phyloP scores from a whole-genome alignment of 2,888 invertebrate genomes.

The Vanessa cardui region DNA sequence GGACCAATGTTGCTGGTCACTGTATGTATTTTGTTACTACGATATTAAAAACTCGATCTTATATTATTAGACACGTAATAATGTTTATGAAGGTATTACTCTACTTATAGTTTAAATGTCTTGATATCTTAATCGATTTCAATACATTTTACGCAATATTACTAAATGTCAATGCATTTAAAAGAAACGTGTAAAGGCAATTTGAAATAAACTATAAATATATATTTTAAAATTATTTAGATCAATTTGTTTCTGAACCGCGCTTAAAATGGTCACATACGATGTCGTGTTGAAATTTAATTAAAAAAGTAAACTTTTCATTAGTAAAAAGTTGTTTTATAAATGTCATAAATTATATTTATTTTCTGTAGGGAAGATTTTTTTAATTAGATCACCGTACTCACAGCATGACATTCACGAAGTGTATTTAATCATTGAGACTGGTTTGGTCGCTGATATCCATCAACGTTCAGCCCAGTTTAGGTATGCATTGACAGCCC shows the following conservation, averaged over 20 bases:
- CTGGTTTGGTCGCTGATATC: constrained; percentile 61
- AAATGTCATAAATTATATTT: not conserved
- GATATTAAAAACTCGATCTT: not conserved
- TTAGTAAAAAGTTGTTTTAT: too few species aligned
- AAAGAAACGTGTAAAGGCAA: not conserved
- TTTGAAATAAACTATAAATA: not conserved
- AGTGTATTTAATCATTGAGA: constrained; percentile 62
- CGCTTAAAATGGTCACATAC: not conserved
- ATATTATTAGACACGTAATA: not conserved
- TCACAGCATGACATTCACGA: constrained; percentile 61
- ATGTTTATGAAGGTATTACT: not conserved
- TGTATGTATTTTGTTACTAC: too few species aligned
- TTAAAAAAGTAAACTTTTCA: too few species aligned
- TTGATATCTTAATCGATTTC: constrained; percentile 15
- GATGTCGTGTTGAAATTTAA: too few species aligned
- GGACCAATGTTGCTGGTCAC: too few species aligned
- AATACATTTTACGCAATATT: constrained; percentile 9
- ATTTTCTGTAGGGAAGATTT: constrained; percentile 54
- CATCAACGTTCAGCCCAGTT: constrained; percentile 60
- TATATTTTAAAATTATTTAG: not conserved
- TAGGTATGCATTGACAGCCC: constrained; percentile 68
- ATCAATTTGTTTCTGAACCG: not conserved
- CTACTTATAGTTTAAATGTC: constrained; percentile 8
- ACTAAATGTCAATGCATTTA: constrained; percentile 8
- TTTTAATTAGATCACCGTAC: constrained; percentile 64